These are phyloP conservation scores for Caranx ignobilis DNA, from an alignment of 2,113 vertebrate genomes.

Conservation along the genomic window DNA sequence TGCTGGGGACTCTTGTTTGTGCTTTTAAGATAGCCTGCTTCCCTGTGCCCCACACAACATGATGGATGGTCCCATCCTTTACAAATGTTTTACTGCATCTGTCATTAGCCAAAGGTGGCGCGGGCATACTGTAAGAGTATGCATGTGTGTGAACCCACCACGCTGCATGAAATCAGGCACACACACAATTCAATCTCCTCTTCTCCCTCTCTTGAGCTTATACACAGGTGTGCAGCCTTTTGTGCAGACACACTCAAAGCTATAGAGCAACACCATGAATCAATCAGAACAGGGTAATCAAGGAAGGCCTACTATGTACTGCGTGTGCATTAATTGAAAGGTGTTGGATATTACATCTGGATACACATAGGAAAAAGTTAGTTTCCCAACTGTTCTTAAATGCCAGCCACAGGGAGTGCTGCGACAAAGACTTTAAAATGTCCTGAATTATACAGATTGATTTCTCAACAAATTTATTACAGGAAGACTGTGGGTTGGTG, in stretches of 20 bases:
- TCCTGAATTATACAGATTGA: not conserved
- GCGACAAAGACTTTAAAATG: not conserved
- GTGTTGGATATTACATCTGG: slow-evolving; percentile 2
- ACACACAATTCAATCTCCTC: slow-evolving; percentile 19
- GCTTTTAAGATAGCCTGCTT: slow-evolving; percentile 79
- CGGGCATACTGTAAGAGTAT: slow-evolving; percentile 54
- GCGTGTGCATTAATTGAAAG: slow-evolving; percentile 22
- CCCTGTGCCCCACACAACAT: slow-evolving; percentile 61
- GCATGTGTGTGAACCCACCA: slow-evolving; percentile 25
- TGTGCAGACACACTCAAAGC: slow-evolving; percentile 13
- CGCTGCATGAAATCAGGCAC: slow-evolving; percentile 34
- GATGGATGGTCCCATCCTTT: slow-evolving; percentile 79
- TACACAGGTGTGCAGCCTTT: slow-evolving; percentile 22
- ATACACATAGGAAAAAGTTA: not conserved
- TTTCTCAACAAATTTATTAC: not conserved
- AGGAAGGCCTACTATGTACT: not conserved
- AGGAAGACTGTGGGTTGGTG: not conserved
- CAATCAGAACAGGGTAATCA: slow-evolving; percentile 1
- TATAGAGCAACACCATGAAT: slow-evolving; percentile 10
- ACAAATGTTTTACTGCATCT: slow-evolving; percentile 80
- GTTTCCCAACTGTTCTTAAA: not conserved
- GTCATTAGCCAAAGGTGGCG: slow-evolving; percentile 76
- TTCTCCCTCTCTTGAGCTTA: slow-evolving; percentile 5
- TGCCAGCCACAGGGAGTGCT: not conserved
- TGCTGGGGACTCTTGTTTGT: slow-evolving; percentile 69